Evolutionary conservation across 92 coral and sea anemone species (phyloP).

Genomic region (Actinostola sp.): DNA sequence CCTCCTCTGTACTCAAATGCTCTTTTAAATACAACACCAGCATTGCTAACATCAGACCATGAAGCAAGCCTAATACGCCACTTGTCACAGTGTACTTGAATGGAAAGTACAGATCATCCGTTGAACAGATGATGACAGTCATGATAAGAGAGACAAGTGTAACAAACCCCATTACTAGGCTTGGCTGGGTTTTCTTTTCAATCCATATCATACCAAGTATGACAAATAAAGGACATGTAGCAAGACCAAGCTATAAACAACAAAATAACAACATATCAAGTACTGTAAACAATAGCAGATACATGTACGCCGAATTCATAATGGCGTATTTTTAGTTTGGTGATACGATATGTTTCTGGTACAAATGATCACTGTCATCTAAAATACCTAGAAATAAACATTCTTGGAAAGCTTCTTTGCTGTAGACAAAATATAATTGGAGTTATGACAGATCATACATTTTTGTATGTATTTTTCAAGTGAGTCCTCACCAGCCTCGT

Average conservation of each 20-base stretch:
- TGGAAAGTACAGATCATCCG: slow-evolving; percentile 34
- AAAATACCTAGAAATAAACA: too few species aligned
- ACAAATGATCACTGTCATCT: too few species aligned
- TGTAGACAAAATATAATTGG: too few species aligned
- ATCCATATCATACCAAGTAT: slow-evolving; percentile 34
- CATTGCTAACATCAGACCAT: slow-evolving; percentile 27
- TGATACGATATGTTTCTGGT: too few species aligned
- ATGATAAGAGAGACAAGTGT: slow-evolving; percentile 19
- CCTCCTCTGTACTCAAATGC: slow-evolving; percentile 29
- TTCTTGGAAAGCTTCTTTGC: too few species aligned
- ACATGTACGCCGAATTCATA: too few species aligned
- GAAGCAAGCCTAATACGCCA: slow-evolving; percentile 37
- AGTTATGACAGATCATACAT: too few species aligned
- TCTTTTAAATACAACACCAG: slow-evolving; percentile 35
- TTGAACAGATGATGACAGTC: slow-evolving; percentile 39
- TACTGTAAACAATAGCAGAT: too few species aligned
- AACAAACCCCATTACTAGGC: slow-evolving; percentile 30
- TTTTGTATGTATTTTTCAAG: too few species aligned
- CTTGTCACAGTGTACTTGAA: slow-evolving; percentile 26
- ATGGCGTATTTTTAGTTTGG: too few species aligned
- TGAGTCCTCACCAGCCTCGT: too few species aligned
- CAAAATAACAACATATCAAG: neutral
- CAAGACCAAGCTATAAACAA: slow-evolving; percentile 33
- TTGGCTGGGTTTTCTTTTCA: slow-evolving; percentile 24
- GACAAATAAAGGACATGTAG: slow-evolving; percentile 23